Percentiles rank a stretch among this genome's conserved stretches.
Conservation (phyloP, 2,888 invertebrate species). For the Caenorhabditis parvicauda region DNA sequence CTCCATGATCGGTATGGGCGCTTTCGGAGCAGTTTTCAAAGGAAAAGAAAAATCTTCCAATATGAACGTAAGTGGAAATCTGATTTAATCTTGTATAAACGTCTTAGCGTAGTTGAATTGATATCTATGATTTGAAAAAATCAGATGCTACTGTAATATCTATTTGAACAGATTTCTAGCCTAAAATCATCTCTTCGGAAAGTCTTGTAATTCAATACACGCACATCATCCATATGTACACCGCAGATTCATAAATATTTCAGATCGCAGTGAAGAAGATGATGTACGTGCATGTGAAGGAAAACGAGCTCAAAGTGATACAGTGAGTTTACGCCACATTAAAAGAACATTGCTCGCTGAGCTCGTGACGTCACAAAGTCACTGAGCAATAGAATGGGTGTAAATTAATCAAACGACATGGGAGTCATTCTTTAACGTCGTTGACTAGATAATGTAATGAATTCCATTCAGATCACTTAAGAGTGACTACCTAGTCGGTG, state of each 20-base stretch:
- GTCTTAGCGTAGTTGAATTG: too few species aligned
- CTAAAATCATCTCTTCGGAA: neutral
- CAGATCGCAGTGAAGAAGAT: constrained; percentile 59
- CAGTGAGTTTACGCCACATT: too few species aligned
- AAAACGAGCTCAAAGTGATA: constrained; percentile 52
- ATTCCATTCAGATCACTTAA: constrained; percentile 37
- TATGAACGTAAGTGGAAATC: too few species aligned
- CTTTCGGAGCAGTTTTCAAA: constrained; percentile 56
- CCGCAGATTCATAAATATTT: too few species aligned
- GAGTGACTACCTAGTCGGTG: constrained; percentile 45
- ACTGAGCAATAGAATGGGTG: neutral
- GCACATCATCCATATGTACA: neutral
- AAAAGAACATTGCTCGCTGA: constrained; percentile 22
- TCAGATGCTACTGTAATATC: too few species aligned
- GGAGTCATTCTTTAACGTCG: too few species aligned
- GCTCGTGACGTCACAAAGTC: too few species aligned
- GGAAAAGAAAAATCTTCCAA: constrained; percentile 27
- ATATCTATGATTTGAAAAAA: too few species aligned
- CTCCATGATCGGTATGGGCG: constrained; percentile 52
- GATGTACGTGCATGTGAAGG: constrained; percentile 49
- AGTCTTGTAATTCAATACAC: constrained; percentile 1
- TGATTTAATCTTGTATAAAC: too few species aligned
- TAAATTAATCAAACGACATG: too few species aligned
- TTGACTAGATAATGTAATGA: too few species aligned
- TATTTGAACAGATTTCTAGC: too few species aligned